Percentiles rank a stretch among this genome's conserved stretches.
These are phyloP conservation scores for Orchesella cincta DNA, from an alignment of 1,140 invertebrate genomes.

Conservation along the genomic window DNA sequence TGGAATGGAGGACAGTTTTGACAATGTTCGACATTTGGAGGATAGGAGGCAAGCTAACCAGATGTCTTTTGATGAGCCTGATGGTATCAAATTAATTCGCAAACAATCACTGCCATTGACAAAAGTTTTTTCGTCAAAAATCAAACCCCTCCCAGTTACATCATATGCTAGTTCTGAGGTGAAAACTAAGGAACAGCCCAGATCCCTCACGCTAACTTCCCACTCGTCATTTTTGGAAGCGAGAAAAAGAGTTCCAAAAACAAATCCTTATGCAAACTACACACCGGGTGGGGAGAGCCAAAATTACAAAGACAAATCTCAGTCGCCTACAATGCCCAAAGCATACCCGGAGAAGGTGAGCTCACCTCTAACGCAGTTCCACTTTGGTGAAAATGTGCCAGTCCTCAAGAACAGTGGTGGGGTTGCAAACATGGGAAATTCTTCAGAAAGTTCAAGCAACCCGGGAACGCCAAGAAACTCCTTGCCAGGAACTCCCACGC, in stretches of 20 bases:
- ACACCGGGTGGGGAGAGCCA: not conserved
- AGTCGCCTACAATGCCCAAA: not conserved
- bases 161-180: not conserved
- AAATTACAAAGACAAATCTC: not conserved
- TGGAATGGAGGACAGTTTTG: not conserved
- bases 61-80: constrained; percentile 1
- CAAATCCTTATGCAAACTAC: constrained; percentile 47
- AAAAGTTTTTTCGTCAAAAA: not conserved
- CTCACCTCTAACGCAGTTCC: not conserved
- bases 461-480: constrained; percentile 46
- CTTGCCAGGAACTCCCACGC: constrained; percentile 45
- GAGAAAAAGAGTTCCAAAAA: constrained; percentile 40
- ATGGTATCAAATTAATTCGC: not conserved
- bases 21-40: not conserved
- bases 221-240: constrained; percentile 11
- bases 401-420: constrained; percentile 15
- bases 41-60: not conserved
- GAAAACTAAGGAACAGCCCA: not conserved
- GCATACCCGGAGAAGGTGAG: not conserved
- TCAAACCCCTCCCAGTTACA: not conserved
- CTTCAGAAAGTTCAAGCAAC: constrained; percentile 48
- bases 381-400: constrained; percentile 3
- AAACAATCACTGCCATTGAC: not conserved
- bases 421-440: constrained; percentile 36
- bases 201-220: constrained; percentile 1